A percentile compares a stretch with the other conserved stretches of the same genome.
Conservation (phyloP, 2,888 invertebrate genomes). For the Cryptops parisi region DNA sequence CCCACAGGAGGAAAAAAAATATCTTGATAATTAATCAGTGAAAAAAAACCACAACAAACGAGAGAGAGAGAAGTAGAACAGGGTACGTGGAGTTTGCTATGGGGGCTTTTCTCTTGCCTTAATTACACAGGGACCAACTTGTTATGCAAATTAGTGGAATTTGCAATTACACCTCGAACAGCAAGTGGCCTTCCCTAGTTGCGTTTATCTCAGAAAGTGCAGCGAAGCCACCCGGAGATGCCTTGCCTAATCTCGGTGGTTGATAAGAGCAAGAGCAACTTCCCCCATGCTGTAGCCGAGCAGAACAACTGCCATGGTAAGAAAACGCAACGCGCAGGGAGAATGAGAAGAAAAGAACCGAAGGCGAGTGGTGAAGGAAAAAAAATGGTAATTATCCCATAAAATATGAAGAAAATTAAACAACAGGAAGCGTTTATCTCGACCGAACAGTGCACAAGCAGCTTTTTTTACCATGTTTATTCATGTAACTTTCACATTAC, state of each 20-base stretch:
- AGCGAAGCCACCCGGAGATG: not conserved
- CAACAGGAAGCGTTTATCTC: constrained; percentile 9
- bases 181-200: not conserved
- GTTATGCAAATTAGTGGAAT: constrained; percentile 6
- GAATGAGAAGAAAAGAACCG: not conserved
- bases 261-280: constrained; percentile 1
- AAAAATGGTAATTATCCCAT: constrained; percentile 4
- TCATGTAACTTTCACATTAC: not conserved
- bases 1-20: not conserved
- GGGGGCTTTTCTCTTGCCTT: not conserved
- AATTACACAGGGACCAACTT: constrained; percentile 1
- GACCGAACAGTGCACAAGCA: not conserved
- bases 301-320: not conserved
- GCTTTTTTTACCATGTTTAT: not conserved
- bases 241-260: not conserved
- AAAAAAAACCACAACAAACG: not conserved
- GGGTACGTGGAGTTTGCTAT: too few species aligned
- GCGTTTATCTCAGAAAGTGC: constrained; percentile 3
- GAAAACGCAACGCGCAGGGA: not conserved
- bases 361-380: not conserved
- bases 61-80: not conserved
- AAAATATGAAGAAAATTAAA: constrained; percentile 12
- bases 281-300: not conserved
- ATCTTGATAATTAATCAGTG: not conserved
- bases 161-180: constrained; percentile 5